Percentiles rank a stretch among this genome's conserved stretches.
Evolutionary conservation across 2,113 vertebrate species (phyloP).

Genomic region (Rhinolophus ferrumequinum): DNA sequence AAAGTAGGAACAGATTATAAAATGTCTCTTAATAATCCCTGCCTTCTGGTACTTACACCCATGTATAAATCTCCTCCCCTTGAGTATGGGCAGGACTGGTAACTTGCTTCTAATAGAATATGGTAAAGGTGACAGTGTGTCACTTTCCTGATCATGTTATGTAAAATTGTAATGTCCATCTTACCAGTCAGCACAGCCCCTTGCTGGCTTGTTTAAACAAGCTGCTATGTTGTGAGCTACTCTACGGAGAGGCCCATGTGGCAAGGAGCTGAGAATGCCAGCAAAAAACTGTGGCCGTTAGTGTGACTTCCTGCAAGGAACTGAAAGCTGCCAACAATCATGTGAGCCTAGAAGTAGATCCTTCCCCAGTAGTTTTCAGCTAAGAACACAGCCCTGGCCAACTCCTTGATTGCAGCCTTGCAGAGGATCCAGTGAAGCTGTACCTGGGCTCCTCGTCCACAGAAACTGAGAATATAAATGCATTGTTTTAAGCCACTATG

Average conservation of each 20-base stretch:
- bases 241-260: not conserved
- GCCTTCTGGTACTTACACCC: not conserved
- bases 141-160: not conserved
- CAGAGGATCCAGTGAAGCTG: not conserved
- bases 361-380: conserved; percentile 7
- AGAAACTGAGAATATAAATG: conserved; percentile 36
- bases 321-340: not conserved
- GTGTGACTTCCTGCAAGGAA: not conserved
- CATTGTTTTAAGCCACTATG: not conserved
- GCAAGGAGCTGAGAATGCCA: not conserved
- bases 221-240: not conserved
- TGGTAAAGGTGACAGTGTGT: not conserved
- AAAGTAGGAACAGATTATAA: not conserved
- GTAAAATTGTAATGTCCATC: not conserved
- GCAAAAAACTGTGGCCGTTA: not conserved
- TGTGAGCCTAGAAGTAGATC: not conserved
- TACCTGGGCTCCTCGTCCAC: not conserved
- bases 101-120: not conserved
- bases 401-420: not conserved
- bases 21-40: conserved; percentile 8
- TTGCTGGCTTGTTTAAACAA: not conserved
- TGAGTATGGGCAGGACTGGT: not conserved
- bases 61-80: not conserved
- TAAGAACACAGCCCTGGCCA: not conserved
- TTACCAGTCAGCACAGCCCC: not conserved